phyloP scores from a whole-genome alignment of 2,797 vertebrate genomes.

The Cyclopterus lumpus region DNA sequence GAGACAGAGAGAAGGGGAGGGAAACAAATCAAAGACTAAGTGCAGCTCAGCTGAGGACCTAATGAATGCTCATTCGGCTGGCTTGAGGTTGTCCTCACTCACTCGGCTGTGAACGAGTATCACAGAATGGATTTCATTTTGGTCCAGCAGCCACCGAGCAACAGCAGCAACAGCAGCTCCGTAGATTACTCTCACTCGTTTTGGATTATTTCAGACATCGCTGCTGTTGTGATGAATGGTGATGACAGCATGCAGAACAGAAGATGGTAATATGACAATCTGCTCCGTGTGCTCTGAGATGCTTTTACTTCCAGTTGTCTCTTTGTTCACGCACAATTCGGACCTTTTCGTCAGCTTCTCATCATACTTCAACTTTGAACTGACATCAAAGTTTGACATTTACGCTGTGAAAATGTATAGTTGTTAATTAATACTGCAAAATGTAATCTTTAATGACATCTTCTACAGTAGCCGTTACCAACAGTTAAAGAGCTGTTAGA shows the following conservation, averaged over 20 bases:
- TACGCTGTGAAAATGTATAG: not conserved
- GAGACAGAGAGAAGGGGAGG: constrained; percentile 5
- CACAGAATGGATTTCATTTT: constrained; percentile 65
- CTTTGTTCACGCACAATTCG: not conserved
- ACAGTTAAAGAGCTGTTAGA: not conserved
- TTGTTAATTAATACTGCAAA: not conserved
- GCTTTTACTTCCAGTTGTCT: constrained; percentile 13
- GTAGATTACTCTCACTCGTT: constrained; percentile 23
- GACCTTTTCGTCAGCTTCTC: not conserved
- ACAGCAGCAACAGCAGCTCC: constrained; percentile 34
- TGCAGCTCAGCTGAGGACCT: constrained; percentile 52
- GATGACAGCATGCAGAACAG: constrained; percentile 45
- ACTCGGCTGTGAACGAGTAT: constrained; percentile 51
- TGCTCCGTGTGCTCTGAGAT: constrained; percentile 13
- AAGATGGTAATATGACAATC: constrained; percentile 73
- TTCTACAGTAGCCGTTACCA: not conserved
- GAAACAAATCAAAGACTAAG: constrained; percentile 41
- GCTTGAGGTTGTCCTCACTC: constrained; percentile 56
- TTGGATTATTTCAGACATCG: constrained; percentile 66
- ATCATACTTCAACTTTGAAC: not conserved
- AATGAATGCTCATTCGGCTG: constrained; percentile 51
- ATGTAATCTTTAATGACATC: not conserved
- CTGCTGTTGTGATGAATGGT: constrained; percentile 47
- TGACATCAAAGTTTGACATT: not conserved
- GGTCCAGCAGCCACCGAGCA: constrained; percentile 32